Conservation (phyloP, 1,140 invertebrate species). For the Pseudoatta argentina region DNA sequence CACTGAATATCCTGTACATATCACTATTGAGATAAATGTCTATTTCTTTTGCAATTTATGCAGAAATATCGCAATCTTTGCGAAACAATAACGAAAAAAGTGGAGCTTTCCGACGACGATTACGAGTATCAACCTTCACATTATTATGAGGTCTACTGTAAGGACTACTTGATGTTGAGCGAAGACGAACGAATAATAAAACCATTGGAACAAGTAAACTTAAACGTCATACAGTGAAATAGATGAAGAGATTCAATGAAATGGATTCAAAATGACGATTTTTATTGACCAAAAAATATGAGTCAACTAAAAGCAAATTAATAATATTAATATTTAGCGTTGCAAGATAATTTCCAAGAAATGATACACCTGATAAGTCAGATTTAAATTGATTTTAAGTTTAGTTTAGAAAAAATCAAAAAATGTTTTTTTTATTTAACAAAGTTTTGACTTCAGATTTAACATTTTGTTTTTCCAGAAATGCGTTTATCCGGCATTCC, state of each 20-base stretch:
- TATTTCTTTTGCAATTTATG: slow-evolving; percentile 33
- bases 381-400: neutral
- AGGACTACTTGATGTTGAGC: slow-evolving; percentile 70
- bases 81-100: slow-evolving; percentile 79
- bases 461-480: slow-evolving; percentile 76
- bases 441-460: neutral
- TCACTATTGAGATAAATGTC: slow-evolving; percentile 12
- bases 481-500: slow-evolving; percentile 83
- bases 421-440: neutral
- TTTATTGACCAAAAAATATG: neutral
- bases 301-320: neutral
- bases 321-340: slow-evolving; percentile 7
- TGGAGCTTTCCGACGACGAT: slow-evolving; percentile 80
- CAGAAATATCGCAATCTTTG: slow-evolving; percentile 85
- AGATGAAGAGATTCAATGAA: neutral
- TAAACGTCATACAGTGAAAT: neutral
- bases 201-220: slow-evolving; percentile 74
- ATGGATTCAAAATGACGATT: neutral
- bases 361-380: neutral
- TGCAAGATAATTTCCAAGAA: neutral
- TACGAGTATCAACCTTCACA: slow-evolving; percentile 85
- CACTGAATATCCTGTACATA: neutral
- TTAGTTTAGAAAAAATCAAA: neutral
- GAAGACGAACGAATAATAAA: slow-evolving; percentile 6
- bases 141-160: slow-evolving; percentile 84